Conservation (phyloP, 2,888 invertebrate species). For the Strigamia crassipes region DNA sequence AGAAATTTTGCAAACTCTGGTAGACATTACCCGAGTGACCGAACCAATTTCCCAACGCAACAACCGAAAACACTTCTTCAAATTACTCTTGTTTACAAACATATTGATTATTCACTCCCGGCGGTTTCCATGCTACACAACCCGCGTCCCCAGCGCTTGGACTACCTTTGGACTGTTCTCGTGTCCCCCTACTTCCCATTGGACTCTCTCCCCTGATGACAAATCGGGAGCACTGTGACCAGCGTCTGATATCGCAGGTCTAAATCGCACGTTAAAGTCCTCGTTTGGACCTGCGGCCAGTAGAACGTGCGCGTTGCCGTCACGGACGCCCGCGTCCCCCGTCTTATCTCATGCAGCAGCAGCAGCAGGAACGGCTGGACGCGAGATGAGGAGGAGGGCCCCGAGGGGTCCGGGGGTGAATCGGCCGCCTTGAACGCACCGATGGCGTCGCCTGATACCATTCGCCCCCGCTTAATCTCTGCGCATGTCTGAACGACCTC, state of each 20-base stretch:
- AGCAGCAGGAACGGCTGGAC: slow-evolving; percentile 35
- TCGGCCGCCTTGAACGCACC: slow-evolving; percentile 38
- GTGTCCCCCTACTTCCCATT: not conserved
- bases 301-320: slow-evolving; percentile 22
- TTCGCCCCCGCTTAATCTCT: slow-evolving; percentile 35
- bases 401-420: slow-evolving; percentile 38
- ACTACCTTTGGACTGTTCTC: slow-evolving; percentile 17
- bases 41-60: not conserved
- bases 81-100: slow-evolving; percentile 10
- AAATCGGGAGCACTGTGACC: slow-evolving; percentile 20
- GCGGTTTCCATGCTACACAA: not conserved
- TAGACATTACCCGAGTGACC: not conserved
- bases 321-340: slow-evolving; percentile 23
- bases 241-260: slow-evolving; percentile 1
- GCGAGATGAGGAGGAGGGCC: slow-evolving; percentile 36
- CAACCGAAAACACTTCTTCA: slow-evolving; percentile 15
- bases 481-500: slow-evolving; percentile 24
- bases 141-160: not conserved
- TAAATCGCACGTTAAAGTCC: slow-evolving; percentile 40
- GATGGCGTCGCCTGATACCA: slow-evolving; percentile 27
- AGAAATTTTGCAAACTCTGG: no score
- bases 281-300: slow-evolving; percentile 35
- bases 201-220: slow-evolving; percentile 17
- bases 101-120: slow-evolving; percentile 23
- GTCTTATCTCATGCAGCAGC: slow-evolving; percentile 33